Evolutionary conservation across 2,797 vertebrate genomes (phyloP), one percentile per base, ranked within the genome.

Genomic region (Myiotriccus ornatus): DNA sequence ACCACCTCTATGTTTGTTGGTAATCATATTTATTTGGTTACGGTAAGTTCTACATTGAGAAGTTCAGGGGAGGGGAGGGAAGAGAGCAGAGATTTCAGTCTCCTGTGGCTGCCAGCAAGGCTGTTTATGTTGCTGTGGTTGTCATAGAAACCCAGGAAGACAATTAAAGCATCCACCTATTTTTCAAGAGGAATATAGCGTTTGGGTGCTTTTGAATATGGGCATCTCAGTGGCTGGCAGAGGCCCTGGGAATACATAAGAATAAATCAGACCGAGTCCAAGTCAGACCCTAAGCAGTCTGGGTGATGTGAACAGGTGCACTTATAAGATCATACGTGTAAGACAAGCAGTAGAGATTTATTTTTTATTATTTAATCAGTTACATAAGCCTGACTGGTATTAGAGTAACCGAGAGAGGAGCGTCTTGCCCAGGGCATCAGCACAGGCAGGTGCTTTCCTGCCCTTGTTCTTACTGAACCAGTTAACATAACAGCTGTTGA

Each of bases 101-200:
- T 89, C 79, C 79, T 76, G 84, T 88, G 93, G 87, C 90, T 95
- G 78, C 91, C 86, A 87, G 88, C 57, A 91, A 81, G 87, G 92
- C 89, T 95, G 90, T 96, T 96, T 95, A 68, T 95, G 70, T 91
- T 95, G 83, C 87, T 90, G 63, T 44, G 73, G 95, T 96, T 93
- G 96, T 79, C 93, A 94, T 96, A 73, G 96, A 91, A 95, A 96
- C 96, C 14, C 57, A 47, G 76, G 60, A 79, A 94, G 92, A 90
- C 92, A 95, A 91, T 94, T 84, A 95, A 85, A 91, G 83, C 17
- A 2, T 94, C 93, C 84, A 77, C 80, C 82, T 87, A 87, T 91
- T 96, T 92, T 93, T 95, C 89, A 87, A 70, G 80, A 75, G 71
- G 81, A 93, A 46, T 90, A 65, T 68, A 88, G 22, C 5, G 0